These are phyloP conservation scores for Lutraria lutraria DNA, from an alignment of 2,888 invertebrate genomes.

Conservation along the genomic window DNA sequence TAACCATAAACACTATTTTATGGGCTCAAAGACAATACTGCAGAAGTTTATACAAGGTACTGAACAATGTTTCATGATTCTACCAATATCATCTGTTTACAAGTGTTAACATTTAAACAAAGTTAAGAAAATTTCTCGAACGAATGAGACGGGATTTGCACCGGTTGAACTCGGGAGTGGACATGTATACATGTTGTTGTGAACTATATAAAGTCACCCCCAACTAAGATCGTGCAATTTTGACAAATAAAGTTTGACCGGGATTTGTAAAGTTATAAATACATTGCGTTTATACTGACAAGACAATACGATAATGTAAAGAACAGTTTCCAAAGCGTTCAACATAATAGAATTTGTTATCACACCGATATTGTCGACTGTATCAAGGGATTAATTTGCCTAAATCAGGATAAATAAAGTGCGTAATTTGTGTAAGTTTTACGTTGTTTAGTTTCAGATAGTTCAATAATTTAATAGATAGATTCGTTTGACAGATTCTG, in stretches of 20 bases:
- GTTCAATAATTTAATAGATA: neutral
- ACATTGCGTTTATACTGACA: neutral
- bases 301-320: neutral
- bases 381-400: neutral
- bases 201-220: neutral
- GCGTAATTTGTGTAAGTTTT: neutral
- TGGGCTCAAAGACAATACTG: too few relatives aligned
- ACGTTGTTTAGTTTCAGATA: neutral
- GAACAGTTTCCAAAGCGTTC: neutral
- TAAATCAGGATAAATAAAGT: neutral
- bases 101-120: neutral
- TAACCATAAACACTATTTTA: too few relatives aligned
- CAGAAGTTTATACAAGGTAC: too few relatives aligned
- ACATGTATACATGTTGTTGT: neutral
- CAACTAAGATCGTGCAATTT: neutral
- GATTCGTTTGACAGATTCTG: neutral
- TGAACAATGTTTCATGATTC: too few relatives aligned
- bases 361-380: conserved; percentile 1
- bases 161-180: neutral
- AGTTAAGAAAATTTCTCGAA: neutral
- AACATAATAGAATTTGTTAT: neutral
- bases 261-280: neutral
- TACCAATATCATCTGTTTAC: too few relatives aligned
- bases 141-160: neutral
- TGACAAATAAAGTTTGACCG: neutral